These are phyloP conservation scores for Drosophila antonietae DNA, from an alignment of 2,888 invertebrate species.

Conservation along the genomic window DNA sequence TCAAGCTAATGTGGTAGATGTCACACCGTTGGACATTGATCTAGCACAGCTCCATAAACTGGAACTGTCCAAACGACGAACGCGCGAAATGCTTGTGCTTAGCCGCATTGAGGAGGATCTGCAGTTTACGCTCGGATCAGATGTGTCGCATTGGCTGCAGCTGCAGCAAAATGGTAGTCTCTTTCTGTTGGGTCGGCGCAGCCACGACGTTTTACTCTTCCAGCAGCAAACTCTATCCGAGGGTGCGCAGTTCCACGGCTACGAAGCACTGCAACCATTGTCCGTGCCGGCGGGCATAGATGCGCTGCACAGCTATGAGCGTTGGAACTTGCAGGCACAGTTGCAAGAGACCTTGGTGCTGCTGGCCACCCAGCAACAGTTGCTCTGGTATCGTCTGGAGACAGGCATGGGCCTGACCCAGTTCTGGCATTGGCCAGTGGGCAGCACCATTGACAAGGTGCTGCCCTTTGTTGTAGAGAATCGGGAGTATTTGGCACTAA, in stretches of 20 bases:
- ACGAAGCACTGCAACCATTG: slow-evolving; percentile 44
- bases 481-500: slow-evolving; percentile 68
- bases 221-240: slow-evolving; percentile 36
- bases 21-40: slow-evolving; percentile 56
- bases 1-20: slow-evolving; percentile 72
- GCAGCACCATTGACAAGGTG: slow-evolving; percentile 61
- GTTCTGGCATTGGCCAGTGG: slow-evolving; percentile 80
- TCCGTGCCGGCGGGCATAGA: slow-evolving; percentile 54
- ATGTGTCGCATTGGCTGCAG: slow-evolving; percentile 80
- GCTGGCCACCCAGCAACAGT: slow-evolving; percentile 58
- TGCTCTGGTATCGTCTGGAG: slow-evolving; percentile 78
- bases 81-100: slow-evolving; percentile 79
- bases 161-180: slow-evolving; percentile 67
- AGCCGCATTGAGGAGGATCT: slow-evolving; percentile 80
- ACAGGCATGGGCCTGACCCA: slow-evolving; percentile 37
- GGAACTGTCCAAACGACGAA: slow-evolving; percentile 74
- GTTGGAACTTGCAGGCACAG: slow-evolving; percentile 71
- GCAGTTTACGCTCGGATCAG: slow-evolving; percentile 68
- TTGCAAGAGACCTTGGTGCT: slow-evolving; percentile 73
- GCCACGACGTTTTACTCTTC: slow-evolving; percentile 67
- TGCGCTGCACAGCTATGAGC: slow-evolving; percentile 68
- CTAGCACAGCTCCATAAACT: slow-evolving; percentile 72
- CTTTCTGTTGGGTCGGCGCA: slow-evolving; percentile 78
- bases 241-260: slow-evolving; percentile 35
- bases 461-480: slow-evolving; percentile 69